Base-by-base conservation (phyloP, 2,113 vertebrate species). In the Galbula dea region DNA sequence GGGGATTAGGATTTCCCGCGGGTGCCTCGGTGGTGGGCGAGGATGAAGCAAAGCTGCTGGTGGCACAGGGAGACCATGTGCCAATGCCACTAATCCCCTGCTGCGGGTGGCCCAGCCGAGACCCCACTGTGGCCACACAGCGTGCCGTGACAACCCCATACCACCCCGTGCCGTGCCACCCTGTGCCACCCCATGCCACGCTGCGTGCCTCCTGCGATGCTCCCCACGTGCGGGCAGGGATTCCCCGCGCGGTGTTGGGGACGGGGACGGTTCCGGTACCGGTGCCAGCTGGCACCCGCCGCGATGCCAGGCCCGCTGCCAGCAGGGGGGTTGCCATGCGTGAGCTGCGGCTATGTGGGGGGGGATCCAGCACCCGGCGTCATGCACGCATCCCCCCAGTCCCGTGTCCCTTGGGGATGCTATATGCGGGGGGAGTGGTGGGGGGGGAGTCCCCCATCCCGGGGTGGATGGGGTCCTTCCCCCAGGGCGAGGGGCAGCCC, bases 251-350 rank as follows among this genome's bases (percentile, higher is more conserved):
- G 41, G 76, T 63, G 15, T 4, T 41, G 20, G 81, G 57, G 39
- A 18, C 26, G 18, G 27, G 27, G 30, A 21, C 41, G 74, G 61
- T 59, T 88, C 92, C 88, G 22, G 32, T 22, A 29, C 30, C 30
- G 58, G 61, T 59, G 92, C 92, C 92, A 87, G 87, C 91, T 90
- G 87, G 87, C 77, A 23, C 22, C 32, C 7, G 15, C 49, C 61
- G 21, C 19, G 3, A 23, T 52, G 51, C 88, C 7, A 39, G 86
- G 72, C 89, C 55, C 9, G 13, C 22, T 3, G 86, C 89, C 83
- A 76, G 27, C n/a, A 27, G 12, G 77, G 72, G 36, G 45, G 72
- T 24, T 5, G 16, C 36, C 3, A 27, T 1, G 23, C 4, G 8
- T 49, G 23, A 59, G 36, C 36, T 15, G 10, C 8, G 8, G 59